Conservation (phyloP, 2,888 invertebrate species). For the Biston stratarius region DNA sequence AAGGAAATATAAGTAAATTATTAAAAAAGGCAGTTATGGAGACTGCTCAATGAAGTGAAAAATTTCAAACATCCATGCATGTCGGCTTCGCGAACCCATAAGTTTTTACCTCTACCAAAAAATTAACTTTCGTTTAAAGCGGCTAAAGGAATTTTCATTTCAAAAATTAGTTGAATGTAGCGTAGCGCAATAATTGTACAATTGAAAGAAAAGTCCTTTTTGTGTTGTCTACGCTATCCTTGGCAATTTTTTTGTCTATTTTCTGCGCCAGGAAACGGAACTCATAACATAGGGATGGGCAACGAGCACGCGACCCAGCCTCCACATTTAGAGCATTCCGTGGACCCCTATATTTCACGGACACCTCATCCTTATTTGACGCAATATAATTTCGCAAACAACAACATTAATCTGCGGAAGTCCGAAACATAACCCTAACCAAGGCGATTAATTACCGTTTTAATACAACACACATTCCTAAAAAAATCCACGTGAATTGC, state of each 20-base stretch:
- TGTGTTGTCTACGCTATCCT: background rate
- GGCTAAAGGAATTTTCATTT: background rate
- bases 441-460: conserved; percentile 62
- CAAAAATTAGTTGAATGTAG: too few species aligned
- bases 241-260: conserved; percentile 1
- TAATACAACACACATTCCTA: conserved; percentile 55
- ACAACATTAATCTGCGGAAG: conserved; percentile 48
- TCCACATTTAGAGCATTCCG: conserved; percentile 25
- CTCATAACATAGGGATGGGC: conserved; percentile 14
- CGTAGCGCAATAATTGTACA: too few species aligned
- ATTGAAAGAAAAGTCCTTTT: background rate
- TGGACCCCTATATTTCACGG: conserved; percentile 37
- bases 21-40: too few species aligned
- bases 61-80: too few species aligned
- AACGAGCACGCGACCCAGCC: conserved; percentile 11
- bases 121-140: too few species aligned
- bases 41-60: too few species aligned
- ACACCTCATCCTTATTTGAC: conserved; percentile 44
- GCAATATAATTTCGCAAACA: conserved; percentile 49
- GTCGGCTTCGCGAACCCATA: too few species aligned
- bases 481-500: conserved; percentile 67
- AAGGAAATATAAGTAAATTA: too few species aligned
- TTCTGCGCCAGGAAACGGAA: conserved; percentile 15
- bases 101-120: too few species aligned
- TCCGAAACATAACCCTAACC: conserved; percentile 42